phyloP scores from a whole-genome alignment of 2,113 vertebrate genomes.

The Cnemophilus loriae region DNA sequence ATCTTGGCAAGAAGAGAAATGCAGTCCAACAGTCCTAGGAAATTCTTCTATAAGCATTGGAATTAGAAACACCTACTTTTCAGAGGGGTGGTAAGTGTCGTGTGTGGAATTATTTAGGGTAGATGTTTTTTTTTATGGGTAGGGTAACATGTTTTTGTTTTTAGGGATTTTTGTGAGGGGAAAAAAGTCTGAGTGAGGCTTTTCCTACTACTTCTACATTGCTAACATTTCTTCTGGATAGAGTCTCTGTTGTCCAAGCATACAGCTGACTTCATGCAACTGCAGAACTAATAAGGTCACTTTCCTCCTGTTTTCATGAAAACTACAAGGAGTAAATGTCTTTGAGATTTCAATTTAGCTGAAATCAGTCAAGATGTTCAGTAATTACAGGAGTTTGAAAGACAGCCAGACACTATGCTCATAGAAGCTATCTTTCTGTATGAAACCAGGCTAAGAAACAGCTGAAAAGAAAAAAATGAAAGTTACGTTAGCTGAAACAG shows the following conservation, averaged over 20 bases:
- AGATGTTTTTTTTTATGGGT: background rate
- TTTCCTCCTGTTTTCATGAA: background rate
- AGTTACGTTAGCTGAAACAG: background rate
- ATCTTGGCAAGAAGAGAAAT: background rate
- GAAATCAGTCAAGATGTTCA: background rate
- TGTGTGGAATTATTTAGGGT: background rate
- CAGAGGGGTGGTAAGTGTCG: background rate
- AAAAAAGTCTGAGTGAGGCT: background rate
- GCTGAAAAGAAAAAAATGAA: background rate
- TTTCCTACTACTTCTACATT: background rate
- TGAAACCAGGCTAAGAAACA: background rate
- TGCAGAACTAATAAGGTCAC: background rate
- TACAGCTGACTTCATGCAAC: background rate
- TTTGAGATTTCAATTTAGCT: background rate
- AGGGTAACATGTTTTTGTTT: background rate
- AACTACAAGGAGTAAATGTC: background rate
- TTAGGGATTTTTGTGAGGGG: background rate
- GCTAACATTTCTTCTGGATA: background rate
- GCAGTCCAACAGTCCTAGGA: background rate
- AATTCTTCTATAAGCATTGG: background rate
- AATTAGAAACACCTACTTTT: background rate
- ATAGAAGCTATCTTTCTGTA: background rate
- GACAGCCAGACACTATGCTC: background rate
- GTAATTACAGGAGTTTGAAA: background rate
- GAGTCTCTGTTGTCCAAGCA: background rate